Base-by-base conservation (phyloP, 2,888 invertebrate species). In the Molanna angustata region DNA sequence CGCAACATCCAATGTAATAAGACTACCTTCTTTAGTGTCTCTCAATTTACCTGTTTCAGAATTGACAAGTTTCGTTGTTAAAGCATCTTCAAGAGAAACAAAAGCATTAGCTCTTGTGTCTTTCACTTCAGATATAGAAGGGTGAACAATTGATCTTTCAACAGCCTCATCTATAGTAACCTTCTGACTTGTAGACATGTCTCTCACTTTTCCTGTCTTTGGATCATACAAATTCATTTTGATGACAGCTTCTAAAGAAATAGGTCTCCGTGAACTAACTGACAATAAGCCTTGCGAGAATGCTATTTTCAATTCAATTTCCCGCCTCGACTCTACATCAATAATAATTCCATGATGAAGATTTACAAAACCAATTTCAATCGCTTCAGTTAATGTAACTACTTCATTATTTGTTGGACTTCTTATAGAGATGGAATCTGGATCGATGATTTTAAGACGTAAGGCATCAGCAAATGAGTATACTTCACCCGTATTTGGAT, bases 231-330 rank as follows among this genome's bases (percentile, higher is more conserved):
- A 71, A 51, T 84, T 81, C 66, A 84, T 84, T 31, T 78, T 76
- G 52, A 89, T 80, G n/a, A 85, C 80, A 1, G 89, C 90, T 69
- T 87, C 85, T 51, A 94, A 74, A 9, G 90, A 88, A 63, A 91
- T 83, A 0, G 91, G 87, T 64, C 82, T 83, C 49, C 84, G 73
- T 33, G 83, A 80, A 45, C 82, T 80, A 19, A 85, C 78, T 39
- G 87, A 79, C 27, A 91, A 76, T 44, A 84, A 72, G 35, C 91
- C 90, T 61, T 82, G 74, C 61, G 80, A 73, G 61, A 90, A 86
- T 4, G 90, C 90, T 54, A 82, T 73, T 21, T 83, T 80, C 60
- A 90, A 80, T 64, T 84, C 80, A 49, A 89, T 81, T 59, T 82
- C 81, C 64, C 83, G 80, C 45, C 80, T 80, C 1, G 85, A 87